Evolutionary conservation across 2,888 invertebrate species (phyloP).

Genomic region (Platycheirus albimanus): DNA sequence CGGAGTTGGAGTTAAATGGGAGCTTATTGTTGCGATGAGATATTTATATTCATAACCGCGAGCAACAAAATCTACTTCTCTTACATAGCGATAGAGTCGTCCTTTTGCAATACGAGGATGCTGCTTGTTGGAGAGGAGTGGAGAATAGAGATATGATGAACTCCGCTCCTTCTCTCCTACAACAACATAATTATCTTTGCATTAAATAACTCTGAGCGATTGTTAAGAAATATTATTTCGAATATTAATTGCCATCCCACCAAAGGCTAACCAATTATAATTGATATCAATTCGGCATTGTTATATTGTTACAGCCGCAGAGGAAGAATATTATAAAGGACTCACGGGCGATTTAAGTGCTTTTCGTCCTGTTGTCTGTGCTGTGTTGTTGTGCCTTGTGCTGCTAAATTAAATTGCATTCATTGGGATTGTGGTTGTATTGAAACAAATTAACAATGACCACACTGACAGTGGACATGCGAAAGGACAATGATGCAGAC

Average conservation of each 20-base stretch:
- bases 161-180: too few relatives aligned
- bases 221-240: constrained; percentile 40
- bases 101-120: too few relatives aligned
- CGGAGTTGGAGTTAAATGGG: constrained; percentile 7
- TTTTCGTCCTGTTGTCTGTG: too few relatives aligned
- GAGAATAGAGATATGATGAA: too few relatives aligned
- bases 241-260: constrained; percentile 41
- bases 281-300: constrained; percentile 34
- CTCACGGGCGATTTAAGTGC: constrained; percentile 25
- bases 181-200: constrained; percentile 15
- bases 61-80: constrained; percentile 33
- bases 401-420: constrained; percentile 51
- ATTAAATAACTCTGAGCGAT: constrained; percentile 34
- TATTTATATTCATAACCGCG: constrained; percentile 35
- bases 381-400: too few relatives aligned
- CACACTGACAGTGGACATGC: too few relatives aligned
- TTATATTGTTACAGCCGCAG: background rate
- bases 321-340: constrained; percentile 9
- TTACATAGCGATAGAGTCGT: too few relatives aligned
- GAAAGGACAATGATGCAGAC: background rate
- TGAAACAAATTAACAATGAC: too few relatives aligned
- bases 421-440: background rate
- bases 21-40: constrained; percentile 22
- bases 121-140: too few relatives aligned
- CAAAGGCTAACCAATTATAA: constrained; percentile 54